Percentiles rank a stretch among this genome's conserved stretches.
phyloP scores from a whole-genome alignment of 2,888 invertebrate species.

The Clunio marinus region DNA sequence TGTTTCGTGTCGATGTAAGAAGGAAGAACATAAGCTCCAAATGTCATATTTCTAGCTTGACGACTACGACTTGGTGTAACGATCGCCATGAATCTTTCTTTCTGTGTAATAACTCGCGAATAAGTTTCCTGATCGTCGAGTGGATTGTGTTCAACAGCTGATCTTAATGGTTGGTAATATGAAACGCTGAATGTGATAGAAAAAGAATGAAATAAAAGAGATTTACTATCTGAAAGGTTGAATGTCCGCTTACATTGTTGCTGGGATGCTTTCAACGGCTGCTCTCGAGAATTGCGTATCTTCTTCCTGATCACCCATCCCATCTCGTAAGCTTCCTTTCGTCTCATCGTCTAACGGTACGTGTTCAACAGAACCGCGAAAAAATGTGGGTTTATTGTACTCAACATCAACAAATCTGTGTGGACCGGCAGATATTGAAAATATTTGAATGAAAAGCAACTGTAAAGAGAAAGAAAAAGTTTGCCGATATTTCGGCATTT shows the following conservation, averaged over 20 bases:
- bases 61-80: slow-evolving; percentile 28
- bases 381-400: neutral
- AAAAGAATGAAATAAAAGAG: too few relatives aligned
- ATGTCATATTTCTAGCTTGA: slow-evolving; percentile 1
- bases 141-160: slow-evolving; percentile 64
- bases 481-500: too few relatives aligned
- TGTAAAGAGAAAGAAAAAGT: neutral
- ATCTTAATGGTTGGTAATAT: slow-evolving; percentile 60
- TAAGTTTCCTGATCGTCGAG: slow-evolving; percentile 42
- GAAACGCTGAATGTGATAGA: slow-evolving; percentile 32
- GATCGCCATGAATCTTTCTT: slow-evolving; percentile 2
- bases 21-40: slow-evolving; percentile 1
- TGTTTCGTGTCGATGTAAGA: slow-evolving; percentile 29
- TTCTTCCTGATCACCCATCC: neutral
- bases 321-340: neutral
- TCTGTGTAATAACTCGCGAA: neutral
- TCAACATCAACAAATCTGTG: slow-evolving; percentile 25
- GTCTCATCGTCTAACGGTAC: slow-evolving; percentile 7
- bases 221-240: slow-evolving; percentile 46
- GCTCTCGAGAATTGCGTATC: slow-evolving; percentile 45
- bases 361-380: slow-evolving; percentile 17
- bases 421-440: neutral
- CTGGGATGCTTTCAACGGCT: slow-evolving; percentile 49
- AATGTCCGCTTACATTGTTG: slow-evolving; percentile 40
- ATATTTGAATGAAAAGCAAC: slow-evolving; percentile 9